Evolutionary conservation across 2,888 invertebrate species (phyloP).

Genomic region (Lycophotia porphyrea): DNA sequence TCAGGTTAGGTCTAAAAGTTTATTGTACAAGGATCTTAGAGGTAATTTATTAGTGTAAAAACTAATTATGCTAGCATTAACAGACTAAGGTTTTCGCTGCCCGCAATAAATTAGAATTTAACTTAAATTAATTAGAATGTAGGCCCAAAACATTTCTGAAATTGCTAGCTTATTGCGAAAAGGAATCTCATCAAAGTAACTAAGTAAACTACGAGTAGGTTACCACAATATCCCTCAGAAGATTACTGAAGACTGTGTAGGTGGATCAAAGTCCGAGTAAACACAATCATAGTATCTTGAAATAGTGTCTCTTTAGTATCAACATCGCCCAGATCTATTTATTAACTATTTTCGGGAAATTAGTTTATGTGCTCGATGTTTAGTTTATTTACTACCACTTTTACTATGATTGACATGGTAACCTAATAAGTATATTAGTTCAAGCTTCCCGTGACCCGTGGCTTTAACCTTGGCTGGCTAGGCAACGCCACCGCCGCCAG

Average conservation of each 20-base stretch:
- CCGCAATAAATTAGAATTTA: conserved; percentile 2
- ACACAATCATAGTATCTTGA: not conserved
- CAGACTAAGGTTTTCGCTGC: not conserved
- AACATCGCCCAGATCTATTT: not conserved
- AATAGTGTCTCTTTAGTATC: too few species aligned
- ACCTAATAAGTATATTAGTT: not conserved
- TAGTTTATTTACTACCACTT: not conserved
- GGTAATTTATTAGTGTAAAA: not conserved
- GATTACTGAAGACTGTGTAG: not conserved
- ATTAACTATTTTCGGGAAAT: not conserved
- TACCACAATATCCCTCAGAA: not conserved
- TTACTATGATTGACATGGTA: not conserved
- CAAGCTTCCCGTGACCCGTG: too few species aligned
- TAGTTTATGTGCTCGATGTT: not conserved
- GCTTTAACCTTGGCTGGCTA: too few species aligned
- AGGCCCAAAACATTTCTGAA: not conserved
- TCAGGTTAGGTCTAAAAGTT: not conserved
- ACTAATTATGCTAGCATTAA: not conserved
- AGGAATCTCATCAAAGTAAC: not conserved
- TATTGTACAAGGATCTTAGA: not conserved
- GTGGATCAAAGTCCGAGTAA: not conserved
- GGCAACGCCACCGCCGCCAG: too few species aligned
- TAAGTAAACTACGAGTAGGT: not conserved
- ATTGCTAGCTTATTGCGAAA: not conserved
- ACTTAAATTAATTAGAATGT: conserved; percentile 2